Evolutionary conservation across 2,888 invertebrate species (phyloP).

Genomic region (Caenorhabditis sulstoni): DNA sequence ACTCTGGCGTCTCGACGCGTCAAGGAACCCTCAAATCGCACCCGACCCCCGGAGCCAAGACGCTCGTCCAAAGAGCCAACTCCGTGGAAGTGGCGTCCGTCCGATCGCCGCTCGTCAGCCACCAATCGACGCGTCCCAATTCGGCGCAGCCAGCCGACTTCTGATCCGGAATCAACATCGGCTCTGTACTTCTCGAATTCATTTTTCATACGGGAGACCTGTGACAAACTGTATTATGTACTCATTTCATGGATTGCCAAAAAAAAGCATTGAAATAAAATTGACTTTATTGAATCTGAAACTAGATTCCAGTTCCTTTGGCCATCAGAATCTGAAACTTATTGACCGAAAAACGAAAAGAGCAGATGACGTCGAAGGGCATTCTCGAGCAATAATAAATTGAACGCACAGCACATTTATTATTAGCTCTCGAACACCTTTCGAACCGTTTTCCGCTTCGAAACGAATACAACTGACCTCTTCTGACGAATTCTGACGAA

Average conservation of each 20-base stretch:
- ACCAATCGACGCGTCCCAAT: slow-evolving; percentile 28
- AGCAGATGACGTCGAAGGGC: slow-evolving; percentile 48
- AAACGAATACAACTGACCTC: too few species aligned
- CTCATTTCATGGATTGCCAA: background rate
- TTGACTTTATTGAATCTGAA: too few species aligned
- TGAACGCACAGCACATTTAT: slow-evolving; percentile 23
- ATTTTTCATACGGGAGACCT: background rate
- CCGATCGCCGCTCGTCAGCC: slow-evolving; percentile 21
- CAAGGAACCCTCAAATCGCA: slow-evolving; percentile 57
- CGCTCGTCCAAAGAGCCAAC: slow-evolving; percentile 38
- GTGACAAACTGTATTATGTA: slow-evolving; percentile 1
- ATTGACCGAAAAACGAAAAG: slow-evolving; percentile 1
- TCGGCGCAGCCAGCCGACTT: slow-evolving; percentile 44
- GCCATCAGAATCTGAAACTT: too few species aligned
- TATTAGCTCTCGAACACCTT: slow-evolving; percentile 65
- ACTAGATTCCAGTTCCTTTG: too few species aligned
- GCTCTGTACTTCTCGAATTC: background rate
- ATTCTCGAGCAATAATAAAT: slow-evolving; percentile 70
- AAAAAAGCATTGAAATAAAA: background rate
- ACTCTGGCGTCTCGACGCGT: slow-evolving; percentile 57
- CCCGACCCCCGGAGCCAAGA: slow-evolving; percentile 23
- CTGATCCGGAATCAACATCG: too few species aligned
- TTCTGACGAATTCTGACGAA: too few species aligned
- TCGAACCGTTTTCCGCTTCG: slow-evolving; percentile 19
- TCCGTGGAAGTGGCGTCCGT: slow-evolving; percentile 45